A percentile compares a stretch with the other conserved stretches of the same genome.
These are phyloP conservation scores for Papilio dardanus DNA, from an alignment of 1,140 invertebrate species.

Conservation along the genomic window DNA sequence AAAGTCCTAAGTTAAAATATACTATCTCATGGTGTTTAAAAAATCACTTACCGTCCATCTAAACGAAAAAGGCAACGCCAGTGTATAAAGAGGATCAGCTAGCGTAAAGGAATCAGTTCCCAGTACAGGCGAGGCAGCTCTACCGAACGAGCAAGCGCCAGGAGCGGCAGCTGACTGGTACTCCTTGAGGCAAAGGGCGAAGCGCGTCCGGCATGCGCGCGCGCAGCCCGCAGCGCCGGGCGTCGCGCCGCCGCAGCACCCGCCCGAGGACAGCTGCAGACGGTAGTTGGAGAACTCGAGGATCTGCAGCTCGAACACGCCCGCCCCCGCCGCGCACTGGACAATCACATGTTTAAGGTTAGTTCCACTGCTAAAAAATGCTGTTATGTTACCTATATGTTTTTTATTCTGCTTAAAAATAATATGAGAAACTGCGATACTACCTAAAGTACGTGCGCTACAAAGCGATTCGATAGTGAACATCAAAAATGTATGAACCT, in stretches of 20 bases:
- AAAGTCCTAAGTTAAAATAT: no score
- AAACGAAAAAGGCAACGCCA: conserved; percentile 93
- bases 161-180: conserved; percentile 93
- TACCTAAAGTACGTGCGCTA: no score
- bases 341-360: conserved; percentile 31
- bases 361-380: no score
- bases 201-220: conserved; percentile 90
- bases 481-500: no score
- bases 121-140: conserved; percentile 91
- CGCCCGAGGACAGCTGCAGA: conserved; percentile 90
- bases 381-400: no score
- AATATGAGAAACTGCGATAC: no score
- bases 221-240: conserved; percentile 79
- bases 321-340: conserved; percentile 89
- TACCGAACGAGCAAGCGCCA: conserved; percentile 95
- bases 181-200: conserved; percentile 95
- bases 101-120: conserved; percentile 94
- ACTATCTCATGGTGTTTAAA: no score
- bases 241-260: conserved; percentile 89
- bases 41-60: conserved; percentile 92
- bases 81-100: conserved; percentile 89
- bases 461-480: no score
- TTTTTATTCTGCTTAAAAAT: no score
- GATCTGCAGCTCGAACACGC: conserved; percentile 95
- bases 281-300: conserved; percentile 94